Evolutionary conservation across 2,113 vertebrate species (phyloP).

Genomic region (Phalacrocorax pelagicus): DNA sequence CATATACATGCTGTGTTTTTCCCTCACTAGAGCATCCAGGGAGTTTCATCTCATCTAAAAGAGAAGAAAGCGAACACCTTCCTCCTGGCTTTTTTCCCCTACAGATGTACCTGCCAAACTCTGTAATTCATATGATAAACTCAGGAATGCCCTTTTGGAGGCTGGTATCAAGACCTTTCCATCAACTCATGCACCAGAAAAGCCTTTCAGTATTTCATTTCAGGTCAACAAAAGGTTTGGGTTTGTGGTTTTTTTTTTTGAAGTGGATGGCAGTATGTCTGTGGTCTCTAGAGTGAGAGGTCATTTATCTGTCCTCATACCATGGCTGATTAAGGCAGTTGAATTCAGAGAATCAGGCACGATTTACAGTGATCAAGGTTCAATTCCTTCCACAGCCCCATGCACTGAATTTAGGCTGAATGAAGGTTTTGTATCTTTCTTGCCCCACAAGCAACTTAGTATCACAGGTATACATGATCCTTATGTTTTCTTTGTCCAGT

Average conservation of each 20-base stretch:
- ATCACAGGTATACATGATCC: neutral
- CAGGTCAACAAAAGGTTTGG: neutral
- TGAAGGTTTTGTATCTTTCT: neutral
- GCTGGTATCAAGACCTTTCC: neutral
- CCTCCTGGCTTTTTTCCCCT: neutral
- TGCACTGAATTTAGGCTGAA: neutral
- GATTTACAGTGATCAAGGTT: neutral
- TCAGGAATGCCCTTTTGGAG: neutral
- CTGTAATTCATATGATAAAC: neutral
- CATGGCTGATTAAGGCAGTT: neutral
- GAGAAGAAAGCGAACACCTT: neutral
- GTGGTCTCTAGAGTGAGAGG: neutral
- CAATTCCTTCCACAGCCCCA: neutral
- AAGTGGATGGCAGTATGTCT: neutral
- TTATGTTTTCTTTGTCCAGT: neutral
- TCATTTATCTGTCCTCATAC: neutral
- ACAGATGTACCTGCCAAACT: neutral
- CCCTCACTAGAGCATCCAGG: neutral
- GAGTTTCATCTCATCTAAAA: neutral
- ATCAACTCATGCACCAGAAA: neutral
- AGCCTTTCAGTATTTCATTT: neutral
- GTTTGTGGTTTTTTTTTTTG: neutral
- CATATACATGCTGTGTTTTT: neutral
- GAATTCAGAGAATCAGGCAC: neutral
- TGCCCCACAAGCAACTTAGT: neutral